phyloP scores from a whole-genome alignment of 2,797 vertebrate genomes.

The Lemur catta region DNA sequence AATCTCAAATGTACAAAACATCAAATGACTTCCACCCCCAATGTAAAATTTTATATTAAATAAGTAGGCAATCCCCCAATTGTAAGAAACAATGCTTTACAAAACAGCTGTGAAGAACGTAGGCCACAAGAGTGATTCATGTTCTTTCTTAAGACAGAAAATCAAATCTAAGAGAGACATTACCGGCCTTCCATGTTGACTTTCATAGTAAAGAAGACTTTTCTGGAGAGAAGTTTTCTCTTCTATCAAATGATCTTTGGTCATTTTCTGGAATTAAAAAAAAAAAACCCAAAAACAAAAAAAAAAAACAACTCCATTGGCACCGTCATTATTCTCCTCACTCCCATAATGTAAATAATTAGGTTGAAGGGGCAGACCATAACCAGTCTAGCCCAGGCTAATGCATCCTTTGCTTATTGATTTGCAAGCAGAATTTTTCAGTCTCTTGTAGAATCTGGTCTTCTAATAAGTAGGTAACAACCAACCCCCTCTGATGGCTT shows the following conservation, averaged over 20 bases:
- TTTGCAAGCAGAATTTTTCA: conserved; percentile 9
- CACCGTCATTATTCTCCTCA: conserved; percentile 4
- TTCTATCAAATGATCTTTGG: conserved; percentile 95
- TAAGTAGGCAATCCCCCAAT: conserved; percentile 4
- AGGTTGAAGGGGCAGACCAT: background rate
- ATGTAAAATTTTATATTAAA: conserved; percentile 25
- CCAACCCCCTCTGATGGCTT: background rate
- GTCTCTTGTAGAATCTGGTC: background rate
- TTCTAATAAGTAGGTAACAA: background rate
- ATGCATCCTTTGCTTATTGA: background rate
- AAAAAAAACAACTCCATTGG: conserved; percentile 35
- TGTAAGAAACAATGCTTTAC: conserved; percentile 6
- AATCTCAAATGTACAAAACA: conserved; percentile 43
- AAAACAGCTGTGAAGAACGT: conserved; percentile 15
- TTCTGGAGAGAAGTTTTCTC: conserved; percentile 97
- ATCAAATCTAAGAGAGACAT: conserved; percentile 56
- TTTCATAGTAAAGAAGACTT: conserved; percentile 97
- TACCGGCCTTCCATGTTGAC: conserved; percentile 95
- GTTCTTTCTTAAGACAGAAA: background rate
- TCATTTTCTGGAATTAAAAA: conserved; percentile 91
- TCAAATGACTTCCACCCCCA: background rate
- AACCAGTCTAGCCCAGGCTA: background rate
- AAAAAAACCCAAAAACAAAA: conserved; percentile 40
- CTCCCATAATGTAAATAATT: background rate
- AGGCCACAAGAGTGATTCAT: background rate